Evolutionary conservation across 2,113 vertebrate genomes (phyloP).

Genomic region (Corapipo altera): DNA sequence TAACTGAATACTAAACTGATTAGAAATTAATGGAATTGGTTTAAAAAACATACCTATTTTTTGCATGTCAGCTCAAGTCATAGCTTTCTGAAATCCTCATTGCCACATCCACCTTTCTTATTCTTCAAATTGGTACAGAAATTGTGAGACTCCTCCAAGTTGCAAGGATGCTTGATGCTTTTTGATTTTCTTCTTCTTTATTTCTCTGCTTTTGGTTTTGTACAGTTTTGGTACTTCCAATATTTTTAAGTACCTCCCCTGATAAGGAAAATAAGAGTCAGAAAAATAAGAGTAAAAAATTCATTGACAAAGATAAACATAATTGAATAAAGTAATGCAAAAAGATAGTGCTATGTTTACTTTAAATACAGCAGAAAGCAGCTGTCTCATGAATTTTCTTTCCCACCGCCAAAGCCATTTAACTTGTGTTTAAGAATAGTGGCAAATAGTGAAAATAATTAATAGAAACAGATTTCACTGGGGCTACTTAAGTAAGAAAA

Average conservation of each 20-base stretch:
- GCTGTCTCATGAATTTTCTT: neutral
- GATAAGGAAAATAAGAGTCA: neutral
- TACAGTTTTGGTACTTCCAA: neutral
- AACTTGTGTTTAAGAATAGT: neutral
- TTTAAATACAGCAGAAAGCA: conserved; percentile 19
- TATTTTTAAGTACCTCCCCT: neutral
- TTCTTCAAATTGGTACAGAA: neutral
- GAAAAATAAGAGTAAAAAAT: neutral
- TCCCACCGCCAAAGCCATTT: neutral
- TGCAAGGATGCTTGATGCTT: neutral
- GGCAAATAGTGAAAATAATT: conserved; percentile 38
- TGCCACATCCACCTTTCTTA: neutral
- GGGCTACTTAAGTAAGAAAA: conserved; percentile 20
- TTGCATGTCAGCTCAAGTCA: neutral
- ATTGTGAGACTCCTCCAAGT: neutral
- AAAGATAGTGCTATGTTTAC: neutral
- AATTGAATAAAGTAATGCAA: neutral
- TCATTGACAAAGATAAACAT: neutral
- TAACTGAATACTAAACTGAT: neutral
- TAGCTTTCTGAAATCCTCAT: neutral
- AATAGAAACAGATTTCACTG: conserved; percentile 20
- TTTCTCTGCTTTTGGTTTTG: neutral
- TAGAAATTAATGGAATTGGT: neutral
- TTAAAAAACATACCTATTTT: neutral
- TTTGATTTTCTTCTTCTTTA: neutral